A percentile compares a stretch with the other conserved stretches of the same genome.
These are phyloP conservation scores for Aleiodes testaceus DNA, from an alignment of 2,888 invertebrate species.

Conservation along the genomic window DNA sequence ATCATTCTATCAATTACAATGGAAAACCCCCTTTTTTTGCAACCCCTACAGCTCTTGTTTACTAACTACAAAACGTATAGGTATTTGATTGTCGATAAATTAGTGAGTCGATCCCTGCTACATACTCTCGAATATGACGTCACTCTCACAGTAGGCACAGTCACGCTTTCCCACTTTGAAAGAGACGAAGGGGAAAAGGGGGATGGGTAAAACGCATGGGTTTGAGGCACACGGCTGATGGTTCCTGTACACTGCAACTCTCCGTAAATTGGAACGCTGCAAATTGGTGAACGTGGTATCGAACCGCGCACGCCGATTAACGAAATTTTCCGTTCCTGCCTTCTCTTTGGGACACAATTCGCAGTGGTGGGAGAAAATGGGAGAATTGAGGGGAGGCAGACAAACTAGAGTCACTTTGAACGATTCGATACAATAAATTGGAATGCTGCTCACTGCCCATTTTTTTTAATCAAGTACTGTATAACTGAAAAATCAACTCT, in stretches of 20 bases:
- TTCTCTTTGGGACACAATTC: constrained; percentile 22
- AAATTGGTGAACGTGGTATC: constrained; percentile 59
- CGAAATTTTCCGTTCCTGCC: constrained; percentile 53
- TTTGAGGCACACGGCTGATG: constrained; percentile 14
- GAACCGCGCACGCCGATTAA: constrained; percentile 58
- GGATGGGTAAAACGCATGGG: background rate
- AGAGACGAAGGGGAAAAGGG: background rate
- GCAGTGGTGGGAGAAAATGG: background rate
- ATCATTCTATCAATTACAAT: constrained; percentile 2
- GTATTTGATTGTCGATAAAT: constrained; percentile 11
- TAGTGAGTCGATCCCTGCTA: constrained; percentile 9
- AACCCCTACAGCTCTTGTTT: constrained; percentile 7
- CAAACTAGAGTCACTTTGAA: constrained; percentile 49
- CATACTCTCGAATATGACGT: constrained; percentile 22
- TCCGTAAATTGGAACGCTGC: constrained; percentile 51
- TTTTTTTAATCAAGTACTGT: constrained; percentile 1
- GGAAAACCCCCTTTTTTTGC: background rate
- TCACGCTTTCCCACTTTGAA: constrained; percentile 23
- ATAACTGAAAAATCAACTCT: constrained; percentile 7
- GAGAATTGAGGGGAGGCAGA: constrained; percentile 16
- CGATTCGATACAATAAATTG: constrained; percentile 57
- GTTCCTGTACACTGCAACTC: constrained; percentile 37
- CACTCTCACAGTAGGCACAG: background rate
- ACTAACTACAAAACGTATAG: constrained; percentile 12
- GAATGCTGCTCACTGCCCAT: constrained; percentile 44